Base-by-base conservation (phyloP, 2,797 vertebrate genomes). In the Hirundo rustica region DNA sequence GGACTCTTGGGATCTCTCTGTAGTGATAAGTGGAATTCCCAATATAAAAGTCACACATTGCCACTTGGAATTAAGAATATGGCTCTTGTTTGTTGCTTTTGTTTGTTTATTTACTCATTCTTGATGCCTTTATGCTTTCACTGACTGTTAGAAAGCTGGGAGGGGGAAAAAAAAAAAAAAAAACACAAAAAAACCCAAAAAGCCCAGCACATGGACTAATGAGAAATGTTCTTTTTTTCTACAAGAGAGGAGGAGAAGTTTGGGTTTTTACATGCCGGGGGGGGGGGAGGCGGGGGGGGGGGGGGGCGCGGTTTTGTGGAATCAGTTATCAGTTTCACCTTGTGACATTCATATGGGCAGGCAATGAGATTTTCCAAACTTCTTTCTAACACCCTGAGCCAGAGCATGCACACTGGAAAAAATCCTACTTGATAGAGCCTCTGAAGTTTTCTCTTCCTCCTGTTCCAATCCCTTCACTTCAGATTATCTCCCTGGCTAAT, bases 221-320 rank as follows among this genome's bases (percentile, higher is more conserved):
- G 25, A 88, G 40, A 42, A 95, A 44, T 30, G 21, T 48, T 71
- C 25, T 84, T 90, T 88, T 91, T 54, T 74, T 77, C 58, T 40
- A 18, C 22, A 76, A 76, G 30, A 30, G 16, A 13, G 0, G 1
- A 67, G 58, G 40, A 25, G n/a, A 47, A 83, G 18, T 92, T 55
- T 61, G 67, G 23, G 9, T 79, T 88, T 82, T 70, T 32, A 64
- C 12, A 22, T 38, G 25, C 15, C 22, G 36, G 36, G n/a, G n/a
- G n/a, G n/a, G n/a, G n/a, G n/a, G n/a, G n/a, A n/a, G n/a, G n/a
- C n/a, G n/a, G n/a, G n/a, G n/a, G n/a, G n/a, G n/a, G n/a, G n/a
- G n/a, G n/a, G n/a, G n/a, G n/a, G n/a, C n/a, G n/a, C n/a, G n/a
- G n/a, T n/a, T n/a, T n/a, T n/a, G n/a, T n/a, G n/a, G n/a, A n/a